A percentile compares a stretch with the other conserved stretches of the same genome.
Conservation (phyloP, 2,113 vertebrate genomes). For the Zosterops japonicus region DNA sequence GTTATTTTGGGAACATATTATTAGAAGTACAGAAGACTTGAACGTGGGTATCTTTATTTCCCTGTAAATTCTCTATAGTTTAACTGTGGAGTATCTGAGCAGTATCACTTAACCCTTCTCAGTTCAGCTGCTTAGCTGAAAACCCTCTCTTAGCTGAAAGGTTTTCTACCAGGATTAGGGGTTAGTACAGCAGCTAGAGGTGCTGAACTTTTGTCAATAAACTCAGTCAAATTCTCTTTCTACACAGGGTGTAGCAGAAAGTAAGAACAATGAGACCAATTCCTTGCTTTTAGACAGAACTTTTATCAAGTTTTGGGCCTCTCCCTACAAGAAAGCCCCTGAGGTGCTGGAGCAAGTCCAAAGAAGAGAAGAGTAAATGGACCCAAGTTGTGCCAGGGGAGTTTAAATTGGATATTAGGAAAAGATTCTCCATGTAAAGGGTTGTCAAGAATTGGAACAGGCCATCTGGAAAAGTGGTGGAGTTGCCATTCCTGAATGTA, state of each 20-base stretch:
- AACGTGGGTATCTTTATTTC: neutral
- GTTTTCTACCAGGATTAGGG: neutral
- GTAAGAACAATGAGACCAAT: neutral
- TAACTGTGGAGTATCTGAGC: neutral
- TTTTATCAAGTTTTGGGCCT: neutral
- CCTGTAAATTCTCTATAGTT: neutral
- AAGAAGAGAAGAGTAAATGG: neutral
- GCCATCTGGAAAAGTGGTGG: neutral
- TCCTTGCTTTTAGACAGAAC: neutral
- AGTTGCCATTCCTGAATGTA: neutral
- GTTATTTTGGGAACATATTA: neutral
- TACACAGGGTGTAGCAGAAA: neutral
- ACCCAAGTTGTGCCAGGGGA: neutral
- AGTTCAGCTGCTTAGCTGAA: neutral
- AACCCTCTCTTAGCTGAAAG: neutral
- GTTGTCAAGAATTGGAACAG: neutral
- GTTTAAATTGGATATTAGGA: neutral
- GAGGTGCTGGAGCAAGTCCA: neutral
- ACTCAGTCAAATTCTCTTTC: neutral
- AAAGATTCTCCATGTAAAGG: neutral
- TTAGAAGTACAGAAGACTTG: neutral
- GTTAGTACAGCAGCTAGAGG: neutral
- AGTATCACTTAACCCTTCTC: neutral
- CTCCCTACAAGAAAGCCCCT: neutral
- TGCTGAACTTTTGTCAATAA: neutral